Base-by-base conservation (phyloP, 2,113 vertebrate genomes). In the Chlamydotis undulata region DNA sequence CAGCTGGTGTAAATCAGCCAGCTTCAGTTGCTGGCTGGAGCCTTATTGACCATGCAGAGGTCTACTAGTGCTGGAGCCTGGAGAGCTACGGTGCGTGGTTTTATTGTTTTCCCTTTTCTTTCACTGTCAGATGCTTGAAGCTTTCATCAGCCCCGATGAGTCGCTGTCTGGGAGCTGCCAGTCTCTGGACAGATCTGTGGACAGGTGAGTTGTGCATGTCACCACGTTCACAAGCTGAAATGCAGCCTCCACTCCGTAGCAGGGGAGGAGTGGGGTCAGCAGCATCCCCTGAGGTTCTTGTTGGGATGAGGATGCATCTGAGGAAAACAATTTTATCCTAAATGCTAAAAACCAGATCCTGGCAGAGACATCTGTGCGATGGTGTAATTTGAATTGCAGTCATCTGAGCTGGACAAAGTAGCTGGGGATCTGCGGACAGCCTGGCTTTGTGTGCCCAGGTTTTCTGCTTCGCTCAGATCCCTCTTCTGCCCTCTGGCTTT, bases 111-210 rank as follows among this genome's bases (percentile, higher is more conserved):
- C 26, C 26, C n/a, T 87, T 68, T 85, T 74, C 61, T 88, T 84
- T 93, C 33, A 4, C 70, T 76, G 14, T 19, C 93, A 99, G 99
- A 97, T 99, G 94, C 89, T 99, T 92, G 98, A 99, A 93, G 98
- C 98, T n/a, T 99, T 99, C 80, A 98, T 98, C 92, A 99, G 99
- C 70, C 98, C 98, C 0, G 98, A 98, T 24, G 98, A 98, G 37
- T 99, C 99, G 0, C 97, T 99, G 70, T 99, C 99, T 25, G 99
- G 98, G 97, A 99, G 99, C 97, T 99, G 99, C 94, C 99, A 99
- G 75, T 99, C 98, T 0, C 88, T 98, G 95, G 98, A 98, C 75
- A 95, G 96, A 49, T 97, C 99, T 13, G 95, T 99, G 97, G 99
- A 99, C 98, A 99, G 99, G 99, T 99, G 96, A 98, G 96, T 75